Base-by-base conservation (phyloP, 2,888 invertebrate genomes). In the Orthonychiurus folsomi region DNA sequence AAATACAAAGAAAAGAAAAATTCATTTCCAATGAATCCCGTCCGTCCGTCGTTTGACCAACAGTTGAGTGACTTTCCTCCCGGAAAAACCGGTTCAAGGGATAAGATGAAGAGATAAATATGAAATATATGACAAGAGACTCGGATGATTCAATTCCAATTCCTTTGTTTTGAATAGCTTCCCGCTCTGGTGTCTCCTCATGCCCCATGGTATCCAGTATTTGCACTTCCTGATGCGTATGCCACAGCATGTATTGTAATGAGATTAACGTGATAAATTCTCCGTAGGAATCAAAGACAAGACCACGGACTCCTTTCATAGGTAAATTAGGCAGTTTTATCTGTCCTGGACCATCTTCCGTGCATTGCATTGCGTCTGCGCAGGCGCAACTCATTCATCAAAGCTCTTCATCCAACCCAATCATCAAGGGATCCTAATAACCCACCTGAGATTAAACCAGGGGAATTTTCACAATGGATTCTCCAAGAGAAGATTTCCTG, bases 21-120 rank as follows among this genome's bases (percentile, higher is more conserved):
- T 37, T 37, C 37, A 37, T 37, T 37, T 37, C 37, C 37, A 37
- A n/a, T n/a, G n/a, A n/a, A 37, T 37, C 37, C 37, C 15, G 37
- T n/a, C n/a, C n/a, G n/a, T n/a, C n/a, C n/a, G n/a, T n/a, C n/a
- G n/a, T n/a, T n/a, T n/a, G n/a, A n/a, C n/a, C n/a, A n/a, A n/a
- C n/a, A n/a, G n/a, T n/a, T n/a, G n/a, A n/a, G n/a, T n/a, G n/a
- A n/a, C n/a, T n/a, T n/a, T n/a, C 5, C 37, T 37, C 37, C 37
- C 15, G n/a, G 37, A 37, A 15, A 37, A 37, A 37, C 37, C 37
- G 37, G 37, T 37, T 37, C 37, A 37, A 15, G n/a, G n/a, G n/a
- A n/a, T n/a, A 37, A 37, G 37, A 37, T 37, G 37, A 37, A 37
- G 37, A 37, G 37, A 37, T 37, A 37, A 37, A 37, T 37, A 37